These are phyloP conservation scores for Coregonus ussuriensis DNA, from an alignment of 2,797 vertebrate species.

Conservation along the genomic window DNA sequence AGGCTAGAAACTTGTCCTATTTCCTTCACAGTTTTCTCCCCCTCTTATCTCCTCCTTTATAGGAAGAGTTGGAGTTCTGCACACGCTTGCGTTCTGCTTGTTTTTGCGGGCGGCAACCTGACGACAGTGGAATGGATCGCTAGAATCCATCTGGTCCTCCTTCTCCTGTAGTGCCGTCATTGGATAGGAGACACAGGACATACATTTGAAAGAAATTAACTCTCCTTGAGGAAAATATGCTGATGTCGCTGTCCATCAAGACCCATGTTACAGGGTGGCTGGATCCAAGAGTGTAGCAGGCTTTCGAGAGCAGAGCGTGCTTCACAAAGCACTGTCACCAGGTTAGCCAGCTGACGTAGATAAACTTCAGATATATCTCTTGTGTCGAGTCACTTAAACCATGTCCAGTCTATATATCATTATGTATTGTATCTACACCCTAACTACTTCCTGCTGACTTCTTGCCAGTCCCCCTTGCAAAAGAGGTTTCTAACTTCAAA, in stretches of 20 bases:
- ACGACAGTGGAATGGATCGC: constrained; percentile 85
- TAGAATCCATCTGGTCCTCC: constrained; percentile 58
- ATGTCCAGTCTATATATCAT: not conserved
- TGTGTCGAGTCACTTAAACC: not conserved
- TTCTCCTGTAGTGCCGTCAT: constrained; percentile 5
- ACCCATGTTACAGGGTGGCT: not conserved
- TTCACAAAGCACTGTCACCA: not conserved
- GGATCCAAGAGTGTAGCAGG: not conserved
- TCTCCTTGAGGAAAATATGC: not conserved
- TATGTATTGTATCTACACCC: not conserved
- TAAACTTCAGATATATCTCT: too few species aligned
- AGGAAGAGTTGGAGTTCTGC: constrained; percentile 91
- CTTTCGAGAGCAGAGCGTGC: not conserved
- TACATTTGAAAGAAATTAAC: not conserved
- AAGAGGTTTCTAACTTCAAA: too few species aligned
- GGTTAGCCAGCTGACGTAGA: too few species aligned
- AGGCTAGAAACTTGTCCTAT: not conserved
- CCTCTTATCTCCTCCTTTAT: constrained; percentile 31
- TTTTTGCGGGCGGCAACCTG: constrained; percentile 72
- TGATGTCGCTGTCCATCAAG: not conserved
- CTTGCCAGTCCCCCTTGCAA: not conserved
- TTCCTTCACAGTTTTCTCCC: not conserved
- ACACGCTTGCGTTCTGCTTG: constrained; percentile 76
- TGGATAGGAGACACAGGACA: constrained; percentile 16
- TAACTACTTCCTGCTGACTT: not conserved